phyloP scores from a whole-genome alignment of 2,797 vertebrate species.

The Numenius phaeopus region DNA sequence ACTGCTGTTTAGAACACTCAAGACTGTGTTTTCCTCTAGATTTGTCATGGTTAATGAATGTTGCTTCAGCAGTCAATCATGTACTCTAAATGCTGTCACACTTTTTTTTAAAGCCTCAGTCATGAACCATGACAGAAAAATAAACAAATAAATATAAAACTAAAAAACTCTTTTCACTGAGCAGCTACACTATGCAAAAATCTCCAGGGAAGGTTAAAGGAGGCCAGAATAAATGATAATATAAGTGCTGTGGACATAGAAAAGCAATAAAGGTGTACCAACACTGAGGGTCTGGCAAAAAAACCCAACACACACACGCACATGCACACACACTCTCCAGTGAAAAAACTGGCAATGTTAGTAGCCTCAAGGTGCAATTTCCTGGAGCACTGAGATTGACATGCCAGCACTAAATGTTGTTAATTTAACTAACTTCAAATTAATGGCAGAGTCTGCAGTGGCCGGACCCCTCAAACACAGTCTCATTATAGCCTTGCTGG shows the following conservation, averaged over 20 bases:
- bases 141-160: constrained; percentile 92
- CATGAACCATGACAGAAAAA: constrained; percentile 91
- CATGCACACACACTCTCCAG: constrained; percentile 68
- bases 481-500: constrained; percentile 86
- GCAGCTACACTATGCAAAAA: constrained; percentile 80
- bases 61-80: constrained; percentile 85
- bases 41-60: constrained; percentile 90
- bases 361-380: constrained; percentile 90
- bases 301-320: constrained; percentile 46
- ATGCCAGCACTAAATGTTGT: constrained; percentile 88
- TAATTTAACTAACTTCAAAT: constrained; percentile 93
- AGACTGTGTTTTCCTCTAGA: constrained; percentile 87
- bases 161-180: constrained; percentile 89
- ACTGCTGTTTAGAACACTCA: constrained; percentile 87
- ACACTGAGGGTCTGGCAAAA: constrained; percentile 78
- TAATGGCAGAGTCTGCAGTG: constrained; percentile 85
- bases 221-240: constrained; percentile 90
- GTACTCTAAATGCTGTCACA: constrained; percentile 85
- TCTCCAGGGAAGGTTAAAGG: constrained; percentile 83
- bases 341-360: constrained; percentile 88
- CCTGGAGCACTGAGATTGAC: constrained; percentile 88
- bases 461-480: constrained; percentile 86
- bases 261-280: constrained; percentile 80
- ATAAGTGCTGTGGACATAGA: constrained; percentile 84
- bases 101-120: constrained; percentile 86